Base-by-base conservation (phyloP, 2,113 vertebrate species). In the Procavia capensis region DNA sequence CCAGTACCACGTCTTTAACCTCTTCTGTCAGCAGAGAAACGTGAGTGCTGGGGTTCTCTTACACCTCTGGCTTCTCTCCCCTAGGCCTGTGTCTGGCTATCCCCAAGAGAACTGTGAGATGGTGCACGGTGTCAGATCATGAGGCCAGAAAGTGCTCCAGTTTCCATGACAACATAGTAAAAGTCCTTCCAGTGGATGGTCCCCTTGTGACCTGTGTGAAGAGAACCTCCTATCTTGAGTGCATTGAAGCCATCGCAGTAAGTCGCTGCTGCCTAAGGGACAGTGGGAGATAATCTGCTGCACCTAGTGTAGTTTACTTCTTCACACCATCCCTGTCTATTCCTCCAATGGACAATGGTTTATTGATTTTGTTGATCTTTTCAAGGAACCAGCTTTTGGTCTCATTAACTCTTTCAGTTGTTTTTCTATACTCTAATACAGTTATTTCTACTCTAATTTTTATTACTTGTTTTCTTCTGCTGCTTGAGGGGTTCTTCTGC, bases 161-260 rank as follows among this genome's bases (percentile, higher is more conserved):
- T 78, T 91, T 96, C 78, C 94, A 59, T 11, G 82, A 97, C 0
- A 93, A 72, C 11, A 97, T 97, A 93, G 7, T 41, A 14, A 66
- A 17, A 86, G 88, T 85, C 7, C 36, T 85, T 43, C 36, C 84
- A 31, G 57, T 39, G 10, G 63, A 66, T 16, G 91, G 57, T 19
- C 95, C 96, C 34, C 29, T 17, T n/a, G 14, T 99, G 39, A 19
- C 0, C 3, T 99, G 99, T 63, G 64, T 98, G 90, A 91, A 89
- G 95, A 98, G 86, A 97, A 20, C 59, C 9, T 96, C 91, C 0
- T 93, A 95, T 81, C 78, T 87, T 0, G 98, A 98, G 1, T 99
- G 98, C 95, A 95, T 99, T 63, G 76, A 47, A 81, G 98, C 98
- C 93, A 98, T 98, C 24, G 39, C 88, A 61, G 99, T 99, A 98